These are phyloP conservation scores for Copsychus sechellarum DNA, from an alignment of 2,113 vertebrate species.

Conservation along the genomic window DNA sequence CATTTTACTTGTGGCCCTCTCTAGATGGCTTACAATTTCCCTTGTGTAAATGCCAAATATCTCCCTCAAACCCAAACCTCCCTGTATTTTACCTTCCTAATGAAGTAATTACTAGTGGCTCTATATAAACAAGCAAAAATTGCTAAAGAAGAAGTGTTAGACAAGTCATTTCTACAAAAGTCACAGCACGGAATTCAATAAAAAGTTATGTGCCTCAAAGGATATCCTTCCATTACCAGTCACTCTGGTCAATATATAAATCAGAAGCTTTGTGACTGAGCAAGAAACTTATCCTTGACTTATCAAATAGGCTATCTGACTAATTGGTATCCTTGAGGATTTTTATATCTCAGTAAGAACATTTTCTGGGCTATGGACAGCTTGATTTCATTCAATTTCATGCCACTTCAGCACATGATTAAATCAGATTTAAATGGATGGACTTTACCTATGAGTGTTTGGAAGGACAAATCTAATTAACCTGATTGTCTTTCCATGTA, in stretches of 20 bases:
- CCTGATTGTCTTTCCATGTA: constrained; percentile 48
- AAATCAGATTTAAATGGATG: constrained; percentile 58
- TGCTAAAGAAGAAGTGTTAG: neutral
- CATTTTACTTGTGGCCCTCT: neutral
- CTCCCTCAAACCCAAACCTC: neutral
- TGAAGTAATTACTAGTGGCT: neutral
- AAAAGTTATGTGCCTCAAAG: neutral
- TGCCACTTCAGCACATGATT: constrained; percentile 46
- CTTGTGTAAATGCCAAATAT: neutral
- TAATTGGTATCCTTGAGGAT: constrained; percentile 46
- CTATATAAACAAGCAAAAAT: neutral
- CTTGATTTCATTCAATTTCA: constrained; percentile 55
- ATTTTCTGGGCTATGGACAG: constrained; percentile 16
- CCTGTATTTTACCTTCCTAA: neutral
- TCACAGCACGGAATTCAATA: neutral
- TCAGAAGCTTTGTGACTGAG: neutral
- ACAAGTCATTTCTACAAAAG: neutral
- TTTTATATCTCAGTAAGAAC: constrained; percentile 41
- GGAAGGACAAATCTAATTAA: constrained; percentile 56
- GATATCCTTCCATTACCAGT: neutral
- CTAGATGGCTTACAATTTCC: neutral
- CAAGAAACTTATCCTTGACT: constrained; percentile 42
- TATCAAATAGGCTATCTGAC: constrained; percentile 33
- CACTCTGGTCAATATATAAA: neutral
- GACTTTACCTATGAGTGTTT: constrained; percentile 35